Evolutionary conservation across 2,888 invertebrate genomes (phyloP).

Genomic region (Epinotia nisella): DNA sequence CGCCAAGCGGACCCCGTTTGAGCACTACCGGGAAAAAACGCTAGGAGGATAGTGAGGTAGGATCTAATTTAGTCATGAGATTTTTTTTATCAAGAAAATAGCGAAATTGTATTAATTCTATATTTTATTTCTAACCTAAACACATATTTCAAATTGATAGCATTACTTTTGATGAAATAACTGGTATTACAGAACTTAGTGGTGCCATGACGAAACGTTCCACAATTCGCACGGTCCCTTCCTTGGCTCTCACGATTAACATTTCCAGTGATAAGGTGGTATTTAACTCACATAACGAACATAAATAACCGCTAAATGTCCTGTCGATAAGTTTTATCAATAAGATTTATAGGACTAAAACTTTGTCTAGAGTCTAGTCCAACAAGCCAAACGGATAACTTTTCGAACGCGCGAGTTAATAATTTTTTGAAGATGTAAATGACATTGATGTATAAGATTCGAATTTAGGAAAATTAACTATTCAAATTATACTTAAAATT

Average conservation of each 20-base stretch:
- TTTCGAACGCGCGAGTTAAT: background rate
- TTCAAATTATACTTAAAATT: no score
- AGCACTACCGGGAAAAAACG: no score
- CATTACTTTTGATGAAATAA: background rate
- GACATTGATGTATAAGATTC: no score
- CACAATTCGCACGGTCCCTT: constrained; percentile 72
- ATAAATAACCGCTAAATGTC: constrained; percentile 55
- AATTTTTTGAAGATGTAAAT: no score
- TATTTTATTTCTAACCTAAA: no score
- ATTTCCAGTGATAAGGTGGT: constrained; percentile 52
- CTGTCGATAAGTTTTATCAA: constrained; percentile 49
- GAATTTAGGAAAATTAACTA: no score
- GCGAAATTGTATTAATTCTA: no score
- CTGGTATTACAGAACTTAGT: background rate
- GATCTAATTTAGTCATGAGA: no score
- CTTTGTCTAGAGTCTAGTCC: background rate
- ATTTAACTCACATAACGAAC: constrained; percentile 54
- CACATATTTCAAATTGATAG: no score
- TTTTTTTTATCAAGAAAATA: no score
- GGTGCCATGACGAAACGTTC: constrained; percentile 64
- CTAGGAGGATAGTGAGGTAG: no score
- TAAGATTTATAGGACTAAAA: constrained; percentile 41
- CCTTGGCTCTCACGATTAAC: constrained; percentile 49
- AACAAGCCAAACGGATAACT: background rate
- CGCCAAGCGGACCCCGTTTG: no score